A percentile compares a stretch with the other conserved stretches of the same genome.
Evolutionary conservation across 2,797 vertebrate species (phyloP).

Genomic region (Leptoclinus maculatus): DNA sequence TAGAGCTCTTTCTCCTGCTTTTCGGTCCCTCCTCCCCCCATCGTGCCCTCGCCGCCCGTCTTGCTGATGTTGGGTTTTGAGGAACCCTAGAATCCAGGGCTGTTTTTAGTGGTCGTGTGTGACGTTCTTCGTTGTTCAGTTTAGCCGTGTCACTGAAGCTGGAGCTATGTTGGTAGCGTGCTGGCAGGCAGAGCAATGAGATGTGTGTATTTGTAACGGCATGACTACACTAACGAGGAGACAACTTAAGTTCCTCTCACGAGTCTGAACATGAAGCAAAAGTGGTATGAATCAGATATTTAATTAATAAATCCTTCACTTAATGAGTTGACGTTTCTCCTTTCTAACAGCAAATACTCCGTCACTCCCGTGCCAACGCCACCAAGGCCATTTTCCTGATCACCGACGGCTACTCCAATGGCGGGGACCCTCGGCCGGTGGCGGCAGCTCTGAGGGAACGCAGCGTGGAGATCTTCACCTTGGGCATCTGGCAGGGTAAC

Average conservation of each 20-base stretch:
- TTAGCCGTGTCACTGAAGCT: constrained; percentile 65
- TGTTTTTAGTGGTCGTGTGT: constrained; percentile 78
- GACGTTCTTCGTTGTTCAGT: constrained; percentile 74
- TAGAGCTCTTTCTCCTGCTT: constrained; percentile 55
- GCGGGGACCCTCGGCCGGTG: constrained; percentile 94
- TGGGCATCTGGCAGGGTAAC: constrained; percentile 99
- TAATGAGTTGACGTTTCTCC: background rate
- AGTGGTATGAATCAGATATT: background rate
- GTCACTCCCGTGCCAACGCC: constrained; percentile 91
- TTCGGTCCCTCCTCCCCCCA: constrained; percentile 42
- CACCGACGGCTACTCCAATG: constrained; percentile 98
- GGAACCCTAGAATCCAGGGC: constrained; percentile 70
- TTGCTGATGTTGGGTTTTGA: constrained; percentile 72
- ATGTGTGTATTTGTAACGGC: constrained; percentile 35
- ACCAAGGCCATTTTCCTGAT: constrained; percentile 97
- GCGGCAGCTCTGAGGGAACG: constrained; percentile 90
- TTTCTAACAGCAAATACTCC: constrained; percentile 92
- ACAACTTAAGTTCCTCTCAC: background rate
- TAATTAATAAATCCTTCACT: background rate
- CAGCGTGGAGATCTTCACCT: constrained; percentile 97
- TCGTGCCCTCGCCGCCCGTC: constrained; percentile 46
- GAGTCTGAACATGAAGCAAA: background rate
- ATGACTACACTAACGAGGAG: constrained; percentile 20
- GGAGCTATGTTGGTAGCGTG: constrained; percentile 42
- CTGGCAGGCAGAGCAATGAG: constrained; percentile 42